Percentiles rank a stretch among this genome's conserved stretches.
phyloP scores from a whole-genome alignment of 2,888 invertebrate genomes.

The Mythimna impura region DNA sequence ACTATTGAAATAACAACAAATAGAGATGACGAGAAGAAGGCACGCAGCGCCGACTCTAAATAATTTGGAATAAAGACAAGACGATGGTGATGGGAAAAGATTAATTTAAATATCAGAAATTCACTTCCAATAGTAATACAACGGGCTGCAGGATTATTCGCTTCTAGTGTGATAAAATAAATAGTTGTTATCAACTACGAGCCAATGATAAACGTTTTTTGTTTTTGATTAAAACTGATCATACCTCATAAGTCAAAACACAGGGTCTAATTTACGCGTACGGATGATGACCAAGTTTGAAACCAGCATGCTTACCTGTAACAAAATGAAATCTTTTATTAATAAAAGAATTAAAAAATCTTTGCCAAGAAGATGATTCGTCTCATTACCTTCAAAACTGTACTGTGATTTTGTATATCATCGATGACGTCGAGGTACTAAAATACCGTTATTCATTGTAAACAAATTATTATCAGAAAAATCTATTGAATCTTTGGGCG shows the following conservation, averaged over 20 bases:
- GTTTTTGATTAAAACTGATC: slow-evolving; percentile 7
- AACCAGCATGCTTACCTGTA: slow-evolving; percentile 47
- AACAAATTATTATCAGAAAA: not conserved
- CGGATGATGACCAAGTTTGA: not conserved
- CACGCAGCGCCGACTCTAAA: not conserved
- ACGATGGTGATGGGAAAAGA: not conserved
- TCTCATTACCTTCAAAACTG: no score
- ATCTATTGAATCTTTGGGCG: not conserved
- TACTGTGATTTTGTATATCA: not conserved
- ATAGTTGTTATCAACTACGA: not conserved
- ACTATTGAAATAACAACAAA: not conserved
- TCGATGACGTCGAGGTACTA: not conserved
- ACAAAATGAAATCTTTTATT: slow-evolving; percentile 30
- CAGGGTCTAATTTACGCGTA: not conserved
- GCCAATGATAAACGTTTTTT: not conserved
- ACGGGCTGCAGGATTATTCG: no score
- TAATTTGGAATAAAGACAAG: not conserved
- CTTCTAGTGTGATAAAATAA: not conserved
- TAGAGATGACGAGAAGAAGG: not conserved
- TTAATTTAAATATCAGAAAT: not conserved
- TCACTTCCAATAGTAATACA: not conserved
- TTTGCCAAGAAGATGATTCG: not conserved
- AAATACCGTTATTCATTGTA: not conserved
- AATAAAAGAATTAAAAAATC: not conserved
- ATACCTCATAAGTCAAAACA: slow-evolving; percentile 24